phyloP scores from a whole-genome alignment of 2,113 vertebrate genomes.

The Mus pahari region DNA sequence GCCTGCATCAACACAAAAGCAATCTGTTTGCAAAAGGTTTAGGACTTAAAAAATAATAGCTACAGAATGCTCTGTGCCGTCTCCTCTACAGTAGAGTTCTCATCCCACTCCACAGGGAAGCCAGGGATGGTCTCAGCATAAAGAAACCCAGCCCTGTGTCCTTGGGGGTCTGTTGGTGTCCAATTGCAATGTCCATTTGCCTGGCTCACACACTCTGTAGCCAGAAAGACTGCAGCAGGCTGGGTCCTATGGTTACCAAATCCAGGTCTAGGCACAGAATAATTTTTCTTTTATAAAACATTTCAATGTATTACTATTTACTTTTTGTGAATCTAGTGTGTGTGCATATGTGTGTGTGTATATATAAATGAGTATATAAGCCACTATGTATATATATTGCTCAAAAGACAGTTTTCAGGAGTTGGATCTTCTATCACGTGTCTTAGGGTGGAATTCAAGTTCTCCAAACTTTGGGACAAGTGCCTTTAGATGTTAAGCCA shows the following conservation, averaged over 20 bases:
- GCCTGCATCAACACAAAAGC: neutral
- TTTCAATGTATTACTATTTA: neutral
- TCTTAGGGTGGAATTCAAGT: neutral
- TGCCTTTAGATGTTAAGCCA: neutral
- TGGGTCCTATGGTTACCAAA: neutral
- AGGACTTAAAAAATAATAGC: neutral
- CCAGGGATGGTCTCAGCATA: neutral
- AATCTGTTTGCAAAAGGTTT: conserved; percentile 6
- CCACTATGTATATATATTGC: neutral
- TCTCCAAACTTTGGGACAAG: neutral
- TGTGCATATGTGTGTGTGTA: neutral
- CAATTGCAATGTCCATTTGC: rapidly evolving
- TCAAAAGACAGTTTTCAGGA: neutral
- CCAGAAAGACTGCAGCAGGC: neutral
- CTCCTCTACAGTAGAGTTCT: neutral
- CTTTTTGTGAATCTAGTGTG: neutral
- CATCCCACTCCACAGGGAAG: neutral
- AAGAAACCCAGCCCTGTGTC: neutral
- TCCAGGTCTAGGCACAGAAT: neutral
- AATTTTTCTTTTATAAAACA: no score
- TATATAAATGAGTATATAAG: no score
- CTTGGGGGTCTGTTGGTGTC: neutral
- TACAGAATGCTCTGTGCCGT: no score
- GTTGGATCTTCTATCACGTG: neutral
- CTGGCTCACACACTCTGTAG: neutral